Conservation (phyloP, 2,113 vertebrate genomes). For the Climacteris rufus region DNA sequence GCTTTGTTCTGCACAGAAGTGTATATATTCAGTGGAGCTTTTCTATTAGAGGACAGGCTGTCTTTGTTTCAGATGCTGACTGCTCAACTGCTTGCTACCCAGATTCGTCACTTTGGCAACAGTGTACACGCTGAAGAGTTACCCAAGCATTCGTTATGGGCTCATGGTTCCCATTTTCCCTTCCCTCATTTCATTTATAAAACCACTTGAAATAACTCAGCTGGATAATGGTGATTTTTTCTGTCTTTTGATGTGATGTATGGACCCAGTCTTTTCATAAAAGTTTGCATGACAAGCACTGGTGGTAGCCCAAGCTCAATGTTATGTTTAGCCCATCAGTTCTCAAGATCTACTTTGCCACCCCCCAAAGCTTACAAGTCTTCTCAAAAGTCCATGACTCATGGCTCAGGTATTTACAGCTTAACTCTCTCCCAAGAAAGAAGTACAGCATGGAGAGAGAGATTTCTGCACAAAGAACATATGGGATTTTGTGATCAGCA, state of each 20-base stretch:
- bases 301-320: not conserved
- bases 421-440: not conserved
- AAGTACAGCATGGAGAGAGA: not conserved
- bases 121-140: not conserved
- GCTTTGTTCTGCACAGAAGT: not conserved
- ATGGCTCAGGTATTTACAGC: not conserved
- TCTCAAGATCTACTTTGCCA: not conserved
- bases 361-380: not conserved
- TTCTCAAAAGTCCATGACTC: not conserved
- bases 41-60: conserved; percentile 5
- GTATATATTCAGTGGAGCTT: not conserved
- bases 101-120: conserved; percentile 22
- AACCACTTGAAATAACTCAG: conserved; percentile 13
- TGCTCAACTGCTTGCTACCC: not conserved
- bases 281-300: not conserved
- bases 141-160: not conserved
- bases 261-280: not conserved
- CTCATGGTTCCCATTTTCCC: not conserved
- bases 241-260: not conserved
- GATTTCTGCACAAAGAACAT: not conserved
- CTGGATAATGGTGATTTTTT: not conserved
- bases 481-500: not conserved
- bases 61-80: conserved; percentile 17
- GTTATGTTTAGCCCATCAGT: not conserved
- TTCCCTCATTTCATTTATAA: conserved; percentile 6